Evolutionary conservation across 2,113 vertebrate species (phyloP).

Genomic region (Dromiciops gliroides): DNA sequence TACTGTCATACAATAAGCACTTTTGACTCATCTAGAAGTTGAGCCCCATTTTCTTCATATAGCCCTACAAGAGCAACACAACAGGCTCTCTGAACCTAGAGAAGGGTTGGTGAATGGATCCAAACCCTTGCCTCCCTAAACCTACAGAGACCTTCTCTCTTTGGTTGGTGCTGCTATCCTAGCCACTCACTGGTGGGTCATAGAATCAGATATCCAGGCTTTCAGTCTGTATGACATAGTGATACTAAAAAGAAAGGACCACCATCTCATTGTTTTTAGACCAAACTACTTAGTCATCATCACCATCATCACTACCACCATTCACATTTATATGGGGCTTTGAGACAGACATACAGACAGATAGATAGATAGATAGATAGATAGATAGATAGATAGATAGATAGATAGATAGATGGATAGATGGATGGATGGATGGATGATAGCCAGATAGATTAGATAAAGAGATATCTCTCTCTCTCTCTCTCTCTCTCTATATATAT

Average conservation of each 20-base stretch:
- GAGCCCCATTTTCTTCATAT: background rate
- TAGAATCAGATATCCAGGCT: background rate
- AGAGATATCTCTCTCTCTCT: no score
- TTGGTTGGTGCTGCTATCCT: background rate
- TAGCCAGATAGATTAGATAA: no score
- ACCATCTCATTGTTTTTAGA: background rate
- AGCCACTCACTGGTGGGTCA: background rate
- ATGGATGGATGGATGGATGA: no score
- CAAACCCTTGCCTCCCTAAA: background rate
- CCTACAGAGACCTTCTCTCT: background rate
- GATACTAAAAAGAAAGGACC: background rate
- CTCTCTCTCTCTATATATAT: no score
- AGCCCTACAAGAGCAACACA: background rate
- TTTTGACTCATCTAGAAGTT: background rate
- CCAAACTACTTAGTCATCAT: background rate
- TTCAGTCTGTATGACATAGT: background rate
- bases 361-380: no score
- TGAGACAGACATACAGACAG: no score
- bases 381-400: no score
- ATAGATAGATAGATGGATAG: no score
- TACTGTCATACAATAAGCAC: background rate
- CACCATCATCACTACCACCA: background rate
- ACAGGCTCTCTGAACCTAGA: background rate
- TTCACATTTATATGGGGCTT: background rate
- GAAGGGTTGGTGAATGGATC: background rate